Base-by-base conservation (phyloP, 1,140 invertebrate genomes). In the Zaprionus inermis region DNA sequence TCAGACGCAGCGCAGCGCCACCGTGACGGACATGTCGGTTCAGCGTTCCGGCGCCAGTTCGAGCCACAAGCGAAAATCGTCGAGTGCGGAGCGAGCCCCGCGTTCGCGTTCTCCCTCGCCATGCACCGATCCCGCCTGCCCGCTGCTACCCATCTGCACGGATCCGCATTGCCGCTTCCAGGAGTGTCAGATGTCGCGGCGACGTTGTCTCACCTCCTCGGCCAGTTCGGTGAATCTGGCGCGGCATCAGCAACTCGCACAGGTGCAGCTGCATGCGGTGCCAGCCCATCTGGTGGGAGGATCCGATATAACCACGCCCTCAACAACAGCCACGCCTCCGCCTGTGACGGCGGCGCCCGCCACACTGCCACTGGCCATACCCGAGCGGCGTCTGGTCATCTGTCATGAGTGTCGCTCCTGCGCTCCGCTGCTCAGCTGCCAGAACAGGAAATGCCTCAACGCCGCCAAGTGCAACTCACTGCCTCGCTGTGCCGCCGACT, bases 391-490 rank as follows among this genome's bases (percentile, higher is more conserved):
- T 0, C 76, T 90, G 46, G 86, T 91, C 20, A 91, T 90, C 64
- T 92, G 91, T 71, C 91, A 92, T 32, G 91, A 92, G 46, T 92
- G 91, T 52, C 77, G 91, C 2, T 92, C 84, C 24, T 92, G 90
- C 46, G 86, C 91, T 5, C 91, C 91, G 22, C 73, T 91, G 14
- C 68, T 81, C 10, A 83, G 81, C 73, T 92, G 92, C 79, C 91
- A 80, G 65, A 92, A 92, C 90, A 80, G 91, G 54, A 92, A 92
- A 80, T 92, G 92, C 84, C 83, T 92, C 64, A 92, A 92, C 41
- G 90, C 90, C 78, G 81, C 91, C 79, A 92, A 92, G 73, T 92
- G 91, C 82, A 92, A 92, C 79, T 92, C 92, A 92, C 91, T 92
- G 91, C 92, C 92, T 75, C 86, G 91, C 78, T 92, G 91, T 68